These are phyloP conservation scores for Carposina sasakii DNA, from an alignment of 1,140 invertebrate species.

Conservation along the genomic window DNA sequence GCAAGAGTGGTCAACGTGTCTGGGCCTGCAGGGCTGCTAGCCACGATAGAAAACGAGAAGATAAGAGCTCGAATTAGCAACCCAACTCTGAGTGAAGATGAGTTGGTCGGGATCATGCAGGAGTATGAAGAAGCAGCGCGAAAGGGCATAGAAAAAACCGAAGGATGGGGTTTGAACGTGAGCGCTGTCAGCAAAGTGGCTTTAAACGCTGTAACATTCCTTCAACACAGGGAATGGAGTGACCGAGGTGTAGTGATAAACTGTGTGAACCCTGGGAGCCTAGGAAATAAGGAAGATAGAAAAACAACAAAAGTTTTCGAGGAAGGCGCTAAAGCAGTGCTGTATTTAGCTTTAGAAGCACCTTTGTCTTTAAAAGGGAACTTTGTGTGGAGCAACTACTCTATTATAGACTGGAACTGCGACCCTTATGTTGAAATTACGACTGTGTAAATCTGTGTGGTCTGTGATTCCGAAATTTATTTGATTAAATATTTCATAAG, in stretches of 20 bases:
- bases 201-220: conserved; percentile 56
- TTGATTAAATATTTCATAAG: too few species aligned
- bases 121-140: conserved; percentile 57
- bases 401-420: conserved; percentile 61
- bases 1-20: conserved; percentile 62
- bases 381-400: conserved; percentile 66
- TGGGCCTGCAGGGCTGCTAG: conserved; percentile 53
- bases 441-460: conserved; percentile 52
- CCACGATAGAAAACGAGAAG: conserved; percentile 53
- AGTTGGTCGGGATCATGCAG: conserved; percentile 51
- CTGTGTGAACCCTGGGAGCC: conserved; percentile 58
- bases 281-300: conserved; percentile 41
- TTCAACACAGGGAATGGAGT: conserved; percentile 58
- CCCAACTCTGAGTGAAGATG: conserved; percentile 50
- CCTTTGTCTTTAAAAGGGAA: conserved; percentile 58
- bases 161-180: conserved; percentile 55
- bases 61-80: conserved; percentile 53
- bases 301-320: conserved; percentile 53
- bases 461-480: too few species aligned
- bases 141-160: conserved; percentile 52
- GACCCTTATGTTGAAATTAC: conserved; percentile 62
- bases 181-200: conserved; percentile 60
- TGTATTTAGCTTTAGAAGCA: conserved; percentile 59
- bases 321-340: conserved; percentile 60
- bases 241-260: conserved; percentile 53